Evolutionary conservation across 2,113 vertebrate species (phyloP), one percentile per base, ranked within the genome.

Genomic region (Nicator chloris): DNA sequence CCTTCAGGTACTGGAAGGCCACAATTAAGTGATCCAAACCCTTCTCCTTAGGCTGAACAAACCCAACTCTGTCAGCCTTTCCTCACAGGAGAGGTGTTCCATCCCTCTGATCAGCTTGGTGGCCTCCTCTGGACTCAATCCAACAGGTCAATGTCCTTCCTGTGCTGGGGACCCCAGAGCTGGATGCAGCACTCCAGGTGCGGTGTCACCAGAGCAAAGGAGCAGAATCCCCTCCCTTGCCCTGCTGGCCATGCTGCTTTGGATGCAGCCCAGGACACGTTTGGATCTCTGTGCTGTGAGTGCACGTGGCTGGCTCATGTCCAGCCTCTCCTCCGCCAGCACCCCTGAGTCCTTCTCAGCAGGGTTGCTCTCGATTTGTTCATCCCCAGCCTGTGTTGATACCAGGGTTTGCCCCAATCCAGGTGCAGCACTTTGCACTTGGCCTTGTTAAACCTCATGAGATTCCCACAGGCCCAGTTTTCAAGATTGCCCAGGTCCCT

Each of bases 41-140:
- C 5, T 45, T 76, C 9, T 77, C 7, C 9, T 69, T 69, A 61
- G 23, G 28, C 23, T 78, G 39, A 69, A 16, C 73, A 54, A 45
- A 13, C 33, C 20, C 8, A 78, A 6, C 4, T 78, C 14, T 69
- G 23, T 69, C 37, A 45, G 73, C 39, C 33, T 61, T 53, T 4
- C 28, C 24, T 61, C 24, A 24, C 0, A 70, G 47, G 12, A 39
- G 47, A 45, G 4, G 19, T 69, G 12, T 4, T 53, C 39, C 15
- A 45, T 15, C 28, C 47, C 47, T 69, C 27, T 39, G 3, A 26
- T 45, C 7, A 33, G 7, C 39, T 15, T 69, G 33, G 12, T 69
- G 45, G 53, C 59, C 54, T 33, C 5, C 53, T 60, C 45, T 68
- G 53, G 26, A 27, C 44, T 77, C 0, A 0, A 1, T 59, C 3